Evolutionary conservation across 2,797 vertebrate species (phyloP), one percentile per base, ranked within the genome.

Genomic region (Microctenopoma stevenorrisi): DNA sequence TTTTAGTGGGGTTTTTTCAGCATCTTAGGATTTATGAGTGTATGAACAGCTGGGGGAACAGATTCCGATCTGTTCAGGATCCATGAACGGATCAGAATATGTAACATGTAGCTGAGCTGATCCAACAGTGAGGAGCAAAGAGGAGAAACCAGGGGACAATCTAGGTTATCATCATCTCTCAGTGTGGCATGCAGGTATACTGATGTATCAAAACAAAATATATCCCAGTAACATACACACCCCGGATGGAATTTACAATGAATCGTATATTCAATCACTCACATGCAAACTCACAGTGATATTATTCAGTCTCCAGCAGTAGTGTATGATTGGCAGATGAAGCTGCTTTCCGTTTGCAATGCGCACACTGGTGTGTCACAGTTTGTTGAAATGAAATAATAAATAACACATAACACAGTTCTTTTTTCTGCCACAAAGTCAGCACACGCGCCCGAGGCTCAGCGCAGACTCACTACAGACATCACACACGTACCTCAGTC

Each of bases 11-110:
- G 8, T 25, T 10, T 54, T 30, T 46, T 42, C 6, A 16, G 8
- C 11, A 25, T 22, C 5, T 57, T 46, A 12, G 33, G 16, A 69
- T 70, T 54, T n/a, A 50, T 46, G 40, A 58, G 14, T 44, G 47
- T 43, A 42, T 42, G 25, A 42, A 35, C n/a, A 43, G 42, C 37
- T 64, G 46, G 33, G 48, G 16, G 49, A 33, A 33, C 22, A 56
- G 64, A 33, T 33, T 33, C 30, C 4, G 30, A 33, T 33, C 30
- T 33, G 30, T 33, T 33, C 30, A 33, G n/a, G 16, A 67, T 35
- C 44, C 26, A 54, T 58, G 28, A 43, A 50, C 53, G 28, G 18
- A 48, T 68, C 14, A 60, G 49, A 65, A 65, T 70, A 60, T 60
- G 33, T 26, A 64, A 69, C 33, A 15, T 28, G 6, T 1, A 43